Conservation (phyloP, 2,797 vertebrate species). For the Triplophysa yarkandensis region DNA sequence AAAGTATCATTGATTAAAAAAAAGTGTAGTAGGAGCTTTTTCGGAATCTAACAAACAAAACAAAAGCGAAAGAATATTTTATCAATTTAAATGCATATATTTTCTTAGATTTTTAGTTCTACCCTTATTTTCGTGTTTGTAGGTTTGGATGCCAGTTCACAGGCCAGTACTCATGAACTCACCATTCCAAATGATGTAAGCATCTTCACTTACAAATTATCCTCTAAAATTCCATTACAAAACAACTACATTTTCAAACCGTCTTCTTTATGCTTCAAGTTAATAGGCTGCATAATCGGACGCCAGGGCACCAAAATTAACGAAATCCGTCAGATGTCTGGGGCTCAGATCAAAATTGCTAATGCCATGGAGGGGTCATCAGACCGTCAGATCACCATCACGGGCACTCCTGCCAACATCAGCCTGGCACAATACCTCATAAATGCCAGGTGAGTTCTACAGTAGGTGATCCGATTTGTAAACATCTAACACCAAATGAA, state of each 20-base stretch:
- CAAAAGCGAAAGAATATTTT: background rate
- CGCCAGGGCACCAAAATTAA: slow-evolving; percentile 98
- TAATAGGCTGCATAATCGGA: slow-evolving; percentile 98
- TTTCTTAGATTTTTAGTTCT: slow-evolving; percentile 40
- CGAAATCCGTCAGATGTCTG: slow-evolving; percentile 98
- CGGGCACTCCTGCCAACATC: slow-evolving; percentile 94
- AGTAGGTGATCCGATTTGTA: background rate
- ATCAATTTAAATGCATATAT: background rate
- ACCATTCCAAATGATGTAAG: slow-evolving; percentile 99
- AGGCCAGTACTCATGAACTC: slow-evolving; percentile 99
- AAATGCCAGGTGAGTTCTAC: slow-evolving; percentile 87
- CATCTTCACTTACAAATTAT: slow-evolving; percentile 61
- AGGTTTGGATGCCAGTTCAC: slow-evolving; percentile 97
- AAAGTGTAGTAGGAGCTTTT: background rate
- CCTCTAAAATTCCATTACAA: background rate
- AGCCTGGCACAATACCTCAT: slow-evolving; percentile 98
- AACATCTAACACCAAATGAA: background rate
- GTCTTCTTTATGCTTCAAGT: slow-evolving; percentile 78
- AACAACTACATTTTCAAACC: background rate
- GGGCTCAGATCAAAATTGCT: slow-evolving; percentile 98
- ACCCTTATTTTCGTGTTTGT: slow-evolving; percentile 56
- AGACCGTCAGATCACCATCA: slow-evolving; percentile 96
- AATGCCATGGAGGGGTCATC: slow-evolving; percentile 94
- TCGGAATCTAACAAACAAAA: no score
- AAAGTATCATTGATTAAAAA: background rate